Conservation (phyloP, 2,113 vertebrate genomes). For the Neomonachus schauinslandi region DNA sequence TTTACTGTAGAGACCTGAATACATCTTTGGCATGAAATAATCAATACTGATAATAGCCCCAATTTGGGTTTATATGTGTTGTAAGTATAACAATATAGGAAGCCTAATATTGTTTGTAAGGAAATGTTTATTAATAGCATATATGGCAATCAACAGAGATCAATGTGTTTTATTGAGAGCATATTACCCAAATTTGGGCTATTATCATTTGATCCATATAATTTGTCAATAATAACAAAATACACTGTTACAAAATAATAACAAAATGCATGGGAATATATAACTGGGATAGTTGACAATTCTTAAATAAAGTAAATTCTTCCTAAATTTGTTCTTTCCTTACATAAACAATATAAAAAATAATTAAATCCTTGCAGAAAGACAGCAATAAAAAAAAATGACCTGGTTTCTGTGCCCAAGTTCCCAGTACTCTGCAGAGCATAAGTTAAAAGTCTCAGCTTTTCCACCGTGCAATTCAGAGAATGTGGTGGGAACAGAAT, state of each 20-base stretch:
- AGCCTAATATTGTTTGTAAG: conserved; percentile 31
- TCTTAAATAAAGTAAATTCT: conserved; percentile 69
- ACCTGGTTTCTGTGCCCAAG: conserved; percentile 81
- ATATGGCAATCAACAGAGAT: conserved; percentile 55
- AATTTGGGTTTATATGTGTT: conserved; percentile 54
- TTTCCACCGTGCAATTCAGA: conserved; percentile 85
- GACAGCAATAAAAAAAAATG: conserved; percentile 65
- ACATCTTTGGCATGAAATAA: conserved; percentile 52
- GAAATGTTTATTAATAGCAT: conserved; percentile 61
- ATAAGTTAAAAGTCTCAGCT: conserved; percentile 86
- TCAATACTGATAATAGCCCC: conserved; percentile 60
- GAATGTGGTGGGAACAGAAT: conserved; percentile 90
- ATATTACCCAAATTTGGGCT: conserved; percentile 28
- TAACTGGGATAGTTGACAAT: neutral
- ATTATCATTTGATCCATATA: conserved; percentile 44
- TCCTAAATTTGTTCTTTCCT: conserved; percentile 68
- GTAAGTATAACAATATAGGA: neutral
- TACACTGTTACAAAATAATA: conserved; percentile 60
- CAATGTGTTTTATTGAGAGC: conserved; percentile 64
- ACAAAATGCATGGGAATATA: conserved; percentile 69
- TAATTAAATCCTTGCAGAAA: conserved; percentile 78
- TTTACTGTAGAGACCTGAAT: neutral
- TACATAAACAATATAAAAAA: conserved; percentile 71
- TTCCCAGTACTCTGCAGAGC: conserved; percentile 81
- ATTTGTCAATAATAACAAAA: conserved; percentile 71